These are phyloP conservation scores for Meloidogyne exigua DNA, from an alignment of 1,140 invertebrate species.

Conservation along the genomic window DNA sequence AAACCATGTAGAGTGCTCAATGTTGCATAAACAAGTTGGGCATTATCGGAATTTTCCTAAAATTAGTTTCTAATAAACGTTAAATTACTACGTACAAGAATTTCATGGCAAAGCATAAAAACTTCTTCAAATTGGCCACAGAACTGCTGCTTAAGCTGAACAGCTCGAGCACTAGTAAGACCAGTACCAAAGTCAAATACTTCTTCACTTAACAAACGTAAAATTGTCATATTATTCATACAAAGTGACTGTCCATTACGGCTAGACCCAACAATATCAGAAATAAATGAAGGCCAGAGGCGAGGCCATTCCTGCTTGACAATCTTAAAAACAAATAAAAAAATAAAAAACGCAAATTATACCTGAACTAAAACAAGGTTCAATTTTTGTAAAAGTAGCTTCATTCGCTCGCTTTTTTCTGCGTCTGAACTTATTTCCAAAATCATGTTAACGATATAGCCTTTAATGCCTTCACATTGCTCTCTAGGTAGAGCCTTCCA, in stretches of 20 bases:
- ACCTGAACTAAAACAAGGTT: slow-evolving; percentile 97
- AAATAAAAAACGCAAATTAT: slow-evolving; percentile 18
- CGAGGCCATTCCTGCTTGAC: slow-evolving; percentile 99
- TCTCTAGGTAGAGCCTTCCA: slow-evolving; percentile 97
- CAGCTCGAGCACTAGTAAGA: slow-evolving; percentile 96
- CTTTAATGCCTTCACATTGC: slow-evolving; percentile 85
- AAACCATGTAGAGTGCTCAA: slow-evolving; percentile 92
- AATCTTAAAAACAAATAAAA: slow-evolving; percentile 71
- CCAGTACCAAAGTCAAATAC: slow-evolving; percentile 96
- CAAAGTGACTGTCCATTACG: slow-evolving; percentile 98
- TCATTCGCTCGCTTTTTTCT: slow-evolving; percentile 79
- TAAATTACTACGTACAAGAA: slow-evolving; percentile 71
- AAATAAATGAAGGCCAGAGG: slow-evolving; percentile 98
- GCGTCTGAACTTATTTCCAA: slow-evolving; percentile 95
- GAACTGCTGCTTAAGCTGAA: slow-evolving; percentile 99
- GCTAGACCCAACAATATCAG: slow-evolving; percentile 95
- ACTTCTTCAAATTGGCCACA: slow-evolving; percentile 97
- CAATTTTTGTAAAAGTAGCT: slow-evolving; percentile 94
- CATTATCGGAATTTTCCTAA: slow-evolving; percentile 81
- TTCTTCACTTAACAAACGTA: slow-evolving; percentile 94
- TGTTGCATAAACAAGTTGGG: slow-evolving; percentile 71
- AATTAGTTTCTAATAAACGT: slow-evolving; percentile 22
- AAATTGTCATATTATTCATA: slow-evolving; percentile 98
- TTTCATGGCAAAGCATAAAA: slow-evolving; percentile 94
- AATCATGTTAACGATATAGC: slow-evolving; percentile 87